Evolutionary conservation across 2,797 vertebrate species (phyloP).

Genomic region (Notamacropus eugenii): DNA sequence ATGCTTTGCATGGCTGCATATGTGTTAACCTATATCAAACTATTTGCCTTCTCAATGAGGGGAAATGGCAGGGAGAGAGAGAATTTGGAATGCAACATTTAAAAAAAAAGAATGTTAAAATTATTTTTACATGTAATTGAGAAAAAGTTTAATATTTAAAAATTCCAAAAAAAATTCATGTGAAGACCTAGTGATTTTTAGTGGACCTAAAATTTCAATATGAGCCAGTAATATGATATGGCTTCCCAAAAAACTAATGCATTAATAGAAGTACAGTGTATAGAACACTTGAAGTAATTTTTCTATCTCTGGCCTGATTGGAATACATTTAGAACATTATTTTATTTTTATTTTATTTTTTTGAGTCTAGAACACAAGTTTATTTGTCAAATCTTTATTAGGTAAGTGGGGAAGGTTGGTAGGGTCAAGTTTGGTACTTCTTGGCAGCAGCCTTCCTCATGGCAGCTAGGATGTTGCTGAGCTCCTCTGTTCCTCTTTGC

Average conservation of each 20-base stretch:
- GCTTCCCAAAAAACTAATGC: neutral
- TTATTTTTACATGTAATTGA: neutral
- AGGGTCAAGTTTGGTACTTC: too few species aligned
- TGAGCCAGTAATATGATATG: neutral
- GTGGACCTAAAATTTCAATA: neutral
- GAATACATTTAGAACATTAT: neutral
- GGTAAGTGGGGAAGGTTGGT: too few species aligned
- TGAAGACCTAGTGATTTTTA: neutral
- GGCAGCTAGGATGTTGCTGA: too few species aligned
- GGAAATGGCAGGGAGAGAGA: neutral
- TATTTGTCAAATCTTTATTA: too few species aligned
- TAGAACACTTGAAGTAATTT: neutral
- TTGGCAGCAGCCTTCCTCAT: too few species aligned
- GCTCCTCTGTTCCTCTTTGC: too few species aligned
- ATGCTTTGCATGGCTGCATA: neutral
- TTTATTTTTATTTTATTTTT: neutral
- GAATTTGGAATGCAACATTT: neutral
- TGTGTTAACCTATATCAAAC: neutral
- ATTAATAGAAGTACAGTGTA: neutral
- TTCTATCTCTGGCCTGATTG: neutral
- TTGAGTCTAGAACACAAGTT: too few species aligned
- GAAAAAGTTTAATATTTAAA: neutral
- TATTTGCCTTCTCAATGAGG: neutral
- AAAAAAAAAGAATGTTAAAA: neutral
- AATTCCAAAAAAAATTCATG: neutral